Evolutionary conservation across 2,797 vertebrate genomes (phyloP).

Genomic region (Eurystomus glaucurus): DNA sequence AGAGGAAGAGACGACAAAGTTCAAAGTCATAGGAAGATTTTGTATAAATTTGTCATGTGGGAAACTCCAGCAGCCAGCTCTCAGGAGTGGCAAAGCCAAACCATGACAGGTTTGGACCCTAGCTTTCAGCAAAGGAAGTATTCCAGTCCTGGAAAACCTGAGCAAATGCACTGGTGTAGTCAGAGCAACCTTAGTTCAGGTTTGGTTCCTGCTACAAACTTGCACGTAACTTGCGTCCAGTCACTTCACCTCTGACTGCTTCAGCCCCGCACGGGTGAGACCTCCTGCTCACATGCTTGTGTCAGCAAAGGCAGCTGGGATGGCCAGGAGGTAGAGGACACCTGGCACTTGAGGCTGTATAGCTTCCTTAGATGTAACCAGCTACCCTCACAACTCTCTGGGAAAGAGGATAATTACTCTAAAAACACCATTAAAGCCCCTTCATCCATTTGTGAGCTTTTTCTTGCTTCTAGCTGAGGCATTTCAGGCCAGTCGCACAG

Average conservation of each 20-base stretch:
- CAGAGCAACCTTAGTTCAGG: background rate
- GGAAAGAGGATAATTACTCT: background rate
- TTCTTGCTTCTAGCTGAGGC: background rate
- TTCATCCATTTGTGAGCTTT: background rate
- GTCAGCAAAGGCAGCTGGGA: background rate
- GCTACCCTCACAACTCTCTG: background rate
- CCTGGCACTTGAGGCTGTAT: background rate
- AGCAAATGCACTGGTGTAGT: background rate
- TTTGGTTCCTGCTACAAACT: background rate
- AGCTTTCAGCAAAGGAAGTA: background rate
- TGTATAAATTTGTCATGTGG: background rate
- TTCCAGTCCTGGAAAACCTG: background rate
- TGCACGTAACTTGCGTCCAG: rapidly evolving
- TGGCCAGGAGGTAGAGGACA: background rate
- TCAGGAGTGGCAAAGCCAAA: background rate
- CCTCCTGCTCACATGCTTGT: background rate
- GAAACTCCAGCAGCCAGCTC: background rate
- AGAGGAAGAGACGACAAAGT: background rate
- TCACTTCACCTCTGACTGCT: background rate
- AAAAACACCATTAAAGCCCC: background rate
- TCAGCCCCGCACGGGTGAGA: rapidly evolving
- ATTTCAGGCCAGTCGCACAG: background rate
- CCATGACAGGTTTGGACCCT: rapidly evolving
- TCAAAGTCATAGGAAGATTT: background rate
- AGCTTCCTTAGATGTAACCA: background rate